These are phyloP conservation scores for Distichodus sexfasciatus DNA, from an alignment of 2,797 vertebrate genomes.

Conservation along the genomic window DNA sequence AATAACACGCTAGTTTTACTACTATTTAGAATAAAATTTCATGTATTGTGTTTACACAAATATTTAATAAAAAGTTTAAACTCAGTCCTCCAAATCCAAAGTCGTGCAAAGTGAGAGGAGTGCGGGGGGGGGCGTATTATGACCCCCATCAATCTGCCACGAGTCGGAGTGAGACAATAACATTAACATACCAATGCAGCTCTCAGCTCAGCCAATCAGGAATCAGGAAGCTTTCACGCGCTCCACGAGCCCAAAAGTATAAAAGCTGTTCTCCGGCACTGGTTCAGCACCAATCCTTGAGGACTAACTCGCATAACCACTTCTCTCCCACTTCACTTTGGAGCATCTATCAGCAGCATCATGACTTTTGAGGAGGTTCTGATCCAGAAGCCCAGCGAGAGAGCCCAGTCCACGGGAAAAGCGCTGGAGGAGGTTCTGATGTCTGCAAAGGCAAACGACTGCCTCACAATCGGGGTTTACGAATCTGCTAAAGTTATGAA, in stretches of 20 bases:
- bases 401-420: constrained; percentile 80
- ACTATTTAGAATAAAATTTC: no score
- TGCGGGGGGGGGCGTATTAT: no score
- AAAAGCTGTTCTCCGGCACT: constrained; percentile 38
- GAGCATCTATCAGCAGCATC: constrained; percentile 39
- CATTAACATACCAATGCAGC: constrained; percentile 77
- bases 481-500: constrained; percentile 94
- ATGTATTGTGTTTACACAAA: no score
- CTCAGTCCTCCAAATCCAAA: no score
- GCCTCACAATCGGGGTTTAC: constrained; percentile 89
- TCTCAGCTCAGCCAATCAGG: constrained; percentile 67
- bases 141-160: constrained; percentile 77
- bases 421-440: constrained; percentile 82
- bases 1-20: no score
- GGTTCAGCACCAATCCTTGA: constrained; percentile 44
- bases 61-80: no score
- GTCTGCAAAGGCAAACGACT: constrained; percentile 80
- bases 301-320: constrained; percentile 47
- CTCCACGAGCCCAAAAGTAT: constrained; percentile 60
- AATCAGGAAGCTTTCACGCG: constrained; percentile 55
- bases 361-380: constrained; percentile 77
- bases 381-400: constrained; percentile 63
- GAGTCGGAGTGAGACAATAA: constrained; percentile 71
- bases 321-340: constrained; percentile 13
- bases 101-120: no score